Evolutionary conservation across 2,797 vertebrate genomes (phyloP).

Genomic region (Emydoidea blandingii): DNA sequence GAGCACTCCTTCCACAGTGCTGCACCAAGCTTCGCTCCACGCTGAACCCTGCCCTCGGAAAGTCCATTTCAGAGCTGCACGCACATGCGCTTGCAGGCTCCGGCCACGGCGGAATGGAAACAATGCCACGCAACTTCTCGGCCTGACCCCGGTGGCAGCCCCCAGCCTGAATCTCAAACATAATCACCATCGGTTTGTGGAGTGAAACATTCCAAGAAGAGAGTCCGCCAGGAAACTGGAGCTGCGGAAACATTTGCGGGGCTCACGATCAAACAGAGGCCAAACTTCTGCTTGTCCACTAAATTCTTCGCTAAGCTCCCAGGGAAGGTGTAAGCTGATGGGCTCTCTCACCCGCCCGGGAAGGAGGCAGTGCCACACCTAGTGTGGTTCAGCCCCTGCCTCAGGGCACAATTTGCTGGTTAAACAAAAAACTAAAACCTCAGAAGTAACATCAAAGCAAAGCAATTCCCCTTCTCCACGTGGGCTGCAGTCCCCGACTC

Average conservation of each 20-base stretch:
- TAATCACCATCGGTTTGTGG: not conserved
- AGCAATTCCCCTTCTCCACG: not conserved
- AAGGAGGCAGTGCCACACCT: not conserved
- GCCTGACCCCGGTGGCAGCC: fast-evolving
- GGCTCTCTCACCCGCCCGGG: not conserved
- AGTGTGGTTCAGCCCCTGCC: not conserved
- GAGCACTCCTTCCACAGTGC: not conserved
- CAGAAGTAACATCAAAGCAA: not conserved
- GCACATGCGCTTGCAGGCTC: not conserved
- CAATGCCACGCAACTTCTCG: constrained; percentile 4
- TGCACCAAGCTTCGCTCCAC: not conserved
- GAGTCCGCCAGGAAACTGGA: not conserved
- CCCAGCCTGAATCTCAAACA: not conserved
- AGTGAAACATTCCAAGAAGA: not conserved
- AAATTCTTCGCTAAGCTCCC: not conserved
- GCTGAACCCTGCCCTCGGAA: constrained; percentile 66
- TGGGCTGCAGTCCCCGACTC: not conserved
- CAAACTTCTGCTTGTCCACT: not conserved
- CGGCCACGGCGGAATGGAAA: not conserved
- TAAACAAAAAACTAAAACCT: not conserved
- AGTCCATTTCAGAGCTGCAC: constrained; percentile 57
- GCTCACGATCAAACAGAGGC: not conserved
- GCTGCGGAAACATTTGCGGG: not conserved
- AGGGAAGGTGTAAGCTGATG: not conserved
- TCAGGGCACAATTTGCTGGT: not conserved